Conservation (phyloP, 2,113 vertebrate genomes). For the Butastur rufipennis region DNA sequence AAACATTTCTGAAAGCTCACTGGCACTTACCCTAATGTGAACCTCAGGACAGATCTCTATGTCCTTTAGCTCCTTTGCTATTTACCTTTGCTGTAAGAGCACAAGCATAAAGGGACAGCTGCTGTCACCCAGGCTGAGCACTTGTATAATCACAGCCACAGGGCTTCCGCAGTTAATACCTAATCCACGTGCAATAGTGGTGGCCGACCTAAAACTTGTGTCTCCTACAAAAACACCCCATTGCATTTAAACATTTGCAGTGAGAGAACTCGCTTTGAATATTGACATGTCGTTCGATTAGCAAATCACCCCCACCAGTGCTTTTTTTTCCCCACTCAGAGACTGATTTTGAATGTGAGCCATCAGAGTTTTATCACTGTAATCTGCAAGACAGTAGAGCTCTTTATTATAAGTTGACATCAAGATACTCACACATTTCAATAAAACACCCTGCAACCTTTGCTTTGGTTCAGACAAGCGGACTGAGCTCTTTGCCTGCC, state of each 20-base stretch:
- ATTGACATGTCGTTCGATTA: not conserved
- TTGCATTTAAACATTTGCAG: not conserved
- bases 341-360: not conserved
- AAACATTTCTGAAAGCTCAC: not conserved
- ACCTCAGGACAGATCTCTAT: not conserved
- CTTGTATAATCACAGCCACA: conserved; percentile 9
- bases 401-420: not conserved
- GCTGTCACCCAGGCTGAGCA: not conserved
- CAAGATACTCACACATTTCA: not conserved
- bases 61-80: not conserved
- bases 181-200: conserved; percentile 31
- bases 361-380: not conserved
- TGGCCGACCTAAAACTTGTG: not conserved
- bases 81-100: not conserved
- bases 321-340: not conserved
- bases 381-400: not conserved
- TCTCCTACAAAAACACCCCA: not conserved
- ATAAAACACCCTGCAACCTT: not conserved
- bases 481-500: not conserved
- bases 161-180: conserved; percentile 46
- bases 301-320: not conserved
- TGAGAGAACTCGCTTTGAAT: not conserved
- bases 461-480: not conserved
- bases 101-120: not conserved
- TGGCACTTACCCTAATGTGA: not conserved